Evolutionary conservation across 2,888 invertebrate genomes (phyloP).

Genomic region (Odontocolon sp.): DNA sequence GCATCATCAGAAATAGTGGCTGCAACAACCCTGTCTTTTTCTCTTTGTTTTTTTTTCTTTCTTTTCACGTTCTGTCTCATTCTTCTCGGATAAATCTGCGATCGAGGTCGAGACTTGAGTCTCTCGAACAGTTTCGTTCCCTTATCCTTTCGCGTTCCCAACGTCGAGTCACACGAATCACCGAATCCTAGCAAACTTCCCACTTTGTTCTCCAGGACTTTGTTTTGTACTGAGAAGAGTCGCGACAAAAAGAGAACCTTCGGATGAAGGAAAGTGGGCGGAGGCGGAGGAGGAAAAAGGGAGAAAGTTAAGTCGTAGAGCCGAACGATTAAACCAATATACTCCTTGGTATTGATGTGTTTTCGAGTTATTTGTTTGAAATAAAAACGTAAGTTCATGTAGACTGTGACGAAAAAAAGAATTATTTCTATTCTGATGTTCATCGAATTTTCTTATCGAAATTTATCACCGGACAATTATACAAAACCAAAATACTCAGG

Average conservation of each 20-base stretch:
- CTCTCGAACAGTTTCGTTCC: conserved; percentile 43
- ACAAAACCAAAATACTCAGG: too few relatives aligned
- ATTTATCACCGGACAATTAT: too few relatives aligned
- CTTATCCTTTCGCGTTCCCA: conserved; percentile 42
- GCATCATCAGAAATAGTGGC: conserved; percentile 32
- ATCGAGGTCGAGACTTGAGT: conserved; percentile 61
- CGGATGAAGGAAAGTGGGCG: background rate
- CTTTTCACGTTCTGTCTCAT: conserved; percentile 45
- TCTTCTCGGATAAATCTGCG: conserved; percentile 56
- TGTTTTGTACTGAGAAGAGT: conserved; percentile 62
- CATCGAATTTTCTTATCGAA: background rate
- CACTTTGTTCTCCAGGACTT: conserved; percentile 65
- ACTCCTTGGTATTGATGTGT: conserved; percentile 23
- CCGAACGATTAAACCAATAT: conserved; percentile 67
- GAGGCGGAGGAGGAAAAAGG: background rate
- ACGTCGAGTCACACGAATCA: conserved; percentile 52
- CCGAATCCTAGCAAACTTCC: conserved; percentile 59
- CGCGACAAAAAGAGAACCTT: conserved; percentile 4
- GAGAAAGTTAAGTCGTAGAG: conserved; percentile 61
- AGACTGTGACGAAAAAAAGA: background rate
- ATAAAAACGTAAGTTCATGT: background rate
- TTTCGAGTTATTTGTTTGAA: conserved; percentile 3
- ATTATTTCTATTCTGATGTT: conserved; percentile 2
- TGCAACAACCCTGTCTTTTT: conserved; percentile 31
- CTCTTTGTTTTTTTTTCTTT: too few relatives aligned